phyloP scores from a whole-genome alignment of 2,113 vertebrate species.

The Mirza zaza region DNA sequence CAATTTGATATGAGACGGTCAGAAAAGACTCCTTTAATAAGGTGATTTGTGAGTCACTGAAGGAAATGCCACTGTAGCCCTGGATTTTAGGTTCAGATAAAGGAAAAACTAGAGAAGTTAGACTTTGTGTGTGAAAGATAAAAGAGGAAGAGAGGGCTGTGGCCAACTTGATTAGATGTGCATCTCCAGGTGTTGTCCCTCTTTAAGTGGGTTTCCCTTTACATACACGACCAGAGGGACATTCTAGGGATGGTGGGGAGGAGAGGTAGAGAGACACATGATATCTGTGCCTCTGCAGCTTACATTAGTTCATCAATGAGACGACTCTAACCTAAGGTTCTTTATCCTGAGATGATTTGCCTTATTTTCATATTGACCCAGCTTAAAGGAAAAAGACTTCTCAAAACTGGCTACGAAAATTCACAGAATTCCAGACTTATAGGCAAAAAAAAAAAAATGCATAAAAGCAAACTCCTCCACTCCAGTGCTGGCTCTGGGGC shows the following conservation, averaged over 20 bases:
- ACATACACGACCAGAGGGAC: neutral
- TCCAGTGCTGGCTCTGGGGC: neutral
- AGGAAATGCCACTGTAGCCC: neutral
- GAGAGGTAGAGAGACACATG: neutral
- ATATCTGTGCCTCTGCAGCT: neutral
- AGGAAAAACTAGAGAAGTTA: neutral
- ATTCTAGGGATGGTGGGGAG: neutral
- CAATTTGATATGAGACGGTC: neutral
- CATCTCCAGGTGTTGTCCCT: neutral
- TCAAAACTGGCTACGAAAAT: neutral
- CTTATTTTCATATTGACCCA: neutral
- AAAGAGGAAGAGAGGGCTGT: neutral
- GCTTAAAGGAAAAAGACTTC: neutral
- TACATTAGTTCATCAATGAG: neutral
- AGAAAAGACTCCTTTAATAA: neutral
- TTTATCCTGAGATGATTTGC: neutral
- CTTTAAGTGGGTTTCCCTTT: neutral
- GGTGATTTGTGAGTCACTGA: neutral
- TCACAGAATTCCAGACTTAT: neutral
- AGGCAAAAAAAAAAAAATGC: neutral
- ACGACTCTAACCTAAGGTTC: neutral
- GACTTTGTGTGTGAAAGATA: neutral
- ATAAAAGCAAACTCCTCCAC: neutral
- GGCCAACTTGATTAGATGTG: neutral
- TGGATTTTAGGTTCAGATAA: neutral